Evolutionary conservation across 2,888 invertebrate genomes (phyloP).

Genomic region (Conchocele bisecta): DNA sequence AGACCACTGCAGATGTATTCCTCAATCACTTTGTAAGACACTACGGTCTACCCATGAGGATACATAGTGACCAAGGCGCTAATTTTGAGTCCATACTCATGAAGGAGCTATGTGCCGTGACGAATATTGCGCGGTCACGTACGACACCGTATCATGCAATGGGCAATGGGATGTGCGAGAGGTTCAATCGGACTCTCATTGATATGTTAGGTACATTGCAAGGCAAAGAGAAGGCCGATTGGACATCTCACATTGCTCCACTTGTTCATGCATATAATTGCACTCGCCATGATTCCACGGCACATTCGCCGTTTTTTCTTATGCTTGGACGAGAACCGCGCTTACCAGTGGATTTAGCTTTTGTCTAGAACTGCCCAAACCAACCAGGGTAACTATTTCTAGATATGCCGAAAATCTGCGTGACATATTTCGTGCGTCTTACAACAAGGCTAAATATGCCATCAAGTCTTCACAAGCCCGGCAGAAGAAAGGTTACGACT

Average conservation of each 20-base stretch:
- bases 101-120: too few relatives aligned
- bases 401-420: too few relatives aligned
- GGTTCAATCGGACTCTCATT: not conserved
- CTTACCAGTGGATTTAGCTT: not conserved
- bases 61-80: not conserved
- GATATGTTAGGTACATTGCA: not conserved
- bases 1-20: not conserved
- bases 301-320: not conserved
- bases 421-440: too few relatives aligned
- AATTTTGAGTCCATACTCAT: too few relatives aligned
- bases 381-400: too few relatives aligned
- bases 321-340: not conserved
- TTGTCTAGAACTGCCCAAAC: not conserved
- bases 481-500: too few relatives aligned
- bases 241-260: not conserved
- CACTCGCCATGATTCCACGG: not conserved
- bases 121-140: too few relatives aligned
- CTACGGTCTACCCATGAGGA: not conserved
- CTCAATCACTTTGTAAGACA: too few relatives aligned
- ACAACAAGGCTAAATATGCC: too few relatives aligned
- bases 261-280: slow-evolving; percentile 11
- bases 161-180: not conserved
- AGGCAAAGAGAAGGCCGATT: not conserved
- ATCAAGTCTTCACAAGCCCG: too few relatives aligned
- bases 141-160: slow-evolving; percentile 5